Base-by-base conservation (phyloP, 2,113 vertebrate species). In the Etheostoma spectabile region DNA sequence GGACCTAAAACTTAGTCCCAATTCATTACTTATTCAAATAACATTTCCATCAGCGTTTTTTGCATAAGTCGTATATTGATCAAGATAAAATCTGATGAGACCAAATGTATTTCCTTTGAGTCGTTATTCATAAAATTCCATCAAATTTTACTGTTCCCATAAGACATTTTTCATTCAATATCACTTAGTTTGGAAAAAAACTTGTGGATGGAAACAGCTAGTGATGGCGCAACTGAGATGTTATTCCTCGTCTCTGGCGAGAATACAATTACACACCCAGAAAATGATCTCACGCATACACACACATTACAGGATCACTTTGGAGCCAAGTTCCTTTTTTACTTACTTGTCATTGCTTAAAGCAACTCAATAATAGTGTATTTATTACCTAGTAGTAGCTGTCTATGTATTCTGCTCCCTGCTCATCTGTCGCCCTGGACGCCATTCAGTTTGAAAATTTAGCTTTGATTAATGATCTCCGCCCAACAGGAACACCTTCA, bases 391-490 rank as follows among this genome's bases (percentile, higher is more conserved):
- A 15, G 48, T 46, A 24, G 66, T 61, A 48, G 55, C 60, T 52
- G 62, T 79, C 51, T 22, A 67, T 80, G 80, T 78, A 74, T 79
- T 82, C 78, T 65, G 5, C 53, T 46, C 49, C 66, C n/a, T 2
- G 30, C 30, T 80, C 68, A 71, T 87, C 57, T 56, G 46, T 84
- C 13, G 38, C 53, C 48, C 21, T 38, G 14, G 79, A 80, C 79
- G 82, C 72, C 63, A 80, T 83, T 79, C 63, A 64, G 35, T 87
- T 78, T 78, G 22, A 62, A 42, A n/a, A 71, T 62, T 77, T 22
- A 53, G 45, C 57, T 82, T 62, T 72, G 60, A 86, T 87, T 66
- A 91, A 88, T 89, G 77, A 68, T 77, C 68, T 72, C 67, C 33
- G 5, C 52, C 62, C 62, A 56, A 56, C 12, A 38, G 49, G 14